Conservation (phyloP, 2,113 vertebrate genomes). For the Cochlearius cochlearius region DNA sequence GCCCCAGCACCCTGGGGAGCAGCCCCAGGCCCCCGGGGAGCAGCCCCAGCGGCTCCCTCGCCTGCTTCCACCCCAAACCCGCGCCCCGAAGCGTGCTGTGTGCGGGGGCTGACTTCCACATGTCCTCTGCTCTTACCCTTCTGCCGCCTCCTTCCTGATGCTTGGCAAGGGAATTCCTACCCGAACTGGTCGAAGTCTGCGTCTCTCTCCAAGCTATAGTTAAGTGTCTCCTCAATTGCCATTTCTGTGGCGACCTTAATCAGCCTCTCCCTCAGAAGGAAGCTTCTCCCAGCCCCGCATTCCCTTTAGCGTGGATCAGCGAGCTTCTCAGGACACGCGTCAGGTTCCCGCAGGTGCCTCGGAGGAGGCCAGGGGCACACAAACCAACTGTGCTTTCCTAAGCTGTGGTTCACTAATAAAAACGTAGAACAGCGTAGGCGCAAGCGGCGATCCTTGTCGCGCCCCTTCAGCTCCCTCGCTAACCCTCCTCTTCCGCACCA, state of each 20-base stretch:
- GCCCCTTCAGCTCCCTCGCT: background rate
- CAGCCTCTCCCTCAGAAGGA: background rate
- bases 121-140: background rate
- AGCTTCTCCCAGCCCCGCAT: background rate
- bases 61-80: background rate
- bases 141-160: background rate
- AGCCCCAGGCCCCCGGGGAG: too few species aligned
- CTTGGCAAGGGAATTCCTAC: background rate
- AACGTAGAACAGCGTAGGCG: background rate
- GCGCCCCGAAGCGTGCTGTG: accelerated
- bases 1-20: background rate
- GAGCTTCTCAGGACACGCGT: background rate
- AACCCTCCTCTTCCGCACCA: background rate
- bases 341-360: accelerated
- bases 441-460: background rate
- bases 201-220: background rate
- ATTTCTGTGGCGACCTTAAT: background rate
- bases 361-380: background rate
- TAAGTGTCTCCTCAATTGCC: background rate
- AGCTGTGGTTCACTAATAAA: background rate
- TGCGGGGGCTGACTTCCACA: background rate
- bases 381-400: background rate
- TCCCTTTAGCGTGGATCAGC: accelerated
- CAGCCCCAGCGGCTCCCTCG: background rate
- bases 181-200: background rate